Conservation (phyloP, 2,888 invertebrate species). For the Ophion obscuratus region DNA sequence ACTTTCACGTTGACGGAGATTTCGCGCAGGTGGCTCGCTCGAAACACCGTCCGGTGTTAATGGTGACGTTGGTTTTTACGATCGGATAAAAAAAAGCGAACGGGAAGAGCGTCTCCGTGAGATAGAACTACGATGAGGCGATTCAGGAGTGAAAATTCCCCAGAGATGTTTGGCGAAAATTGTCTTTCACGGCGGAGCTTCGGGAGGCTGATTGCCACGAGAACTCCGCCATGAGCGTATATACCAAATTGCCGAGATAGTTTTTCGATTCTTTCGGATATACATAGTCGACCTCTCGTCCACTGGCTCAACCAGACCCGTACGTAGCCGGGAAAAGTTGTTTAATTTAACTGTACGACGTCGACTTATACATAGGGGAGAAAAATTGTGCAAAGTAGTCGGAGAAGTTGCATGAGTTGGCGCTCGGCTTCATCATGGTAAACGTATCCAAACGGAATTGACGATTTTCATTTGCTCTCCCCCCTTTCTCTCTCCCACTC, state of each 20-base stretch:
- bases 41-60: conserved; percentile 10
- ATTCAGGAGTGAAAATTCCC: conserved; percentile 18
- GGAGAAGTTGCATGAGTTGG: not conserved
- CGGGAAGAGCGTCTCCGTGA: not conserved
- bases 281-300: not conserved
- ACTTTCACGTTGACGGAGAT: not conserved
- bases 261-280: conserved; percentile 49
- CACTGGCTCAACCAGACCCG: not conserved
- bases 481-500: not conserved
- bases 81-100: not conserved
- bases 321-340: conserved; percentile 24
- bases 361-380: conserved; percentile 1
- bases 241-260: conserved; percentile 45
- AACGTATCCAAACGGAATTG: conserved; percentile 2
- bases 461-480: conserved; percentile 12
- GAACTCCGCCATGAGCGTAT: conserved; percentile 9
- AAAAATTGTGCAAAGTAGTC: conserved; percentile 16
- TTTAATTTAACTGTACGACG: conserved; percentile 39
- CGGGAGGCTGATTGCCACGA: conserved; percentile 17
- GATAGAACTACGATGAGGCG: not conserved
- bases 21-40: conserved; percentile 9
- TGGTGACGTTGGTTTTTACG: conserved; percentile 30
- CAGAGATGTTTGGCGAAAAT: conserved; percentile 35
- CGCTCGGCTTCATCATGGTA: conserved; percentile 17
- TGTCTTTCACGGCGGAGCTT: conserved; percentile 13